Evolutionary conservation across 2,113 vertebrate species (phyloP), one percentile per base, ranked within the genome.

Genomic region (Bos indicus): DNA sequence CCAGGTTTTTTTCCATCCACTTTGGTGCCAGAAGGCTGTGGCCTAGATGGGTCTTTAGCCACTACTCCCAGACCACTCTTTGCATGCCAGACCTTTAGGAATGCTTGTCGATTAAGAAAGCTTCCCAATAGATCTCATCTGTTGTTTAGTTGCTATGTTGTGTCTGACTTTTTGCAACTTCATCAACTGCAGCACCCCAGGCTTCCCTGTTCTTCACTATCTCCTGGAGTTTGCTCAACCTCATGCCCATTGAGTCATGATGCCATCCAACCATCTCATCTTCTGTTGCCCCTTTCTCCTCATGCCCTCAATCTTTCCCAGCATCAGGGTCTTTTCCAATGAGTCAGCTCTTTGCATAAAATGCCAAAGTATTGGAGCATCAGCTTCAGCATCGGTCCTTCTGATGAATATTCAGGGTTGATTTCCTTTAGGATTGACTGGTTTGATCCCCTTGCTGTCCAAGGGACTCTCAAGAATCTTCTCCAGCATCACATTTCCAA

Each of bases 111-210:
- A 2, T 83, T 57, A 33, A 40, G 43, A 4, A 94, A 74, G 10
- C 84, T 84, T 15, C 6, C 48, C 25, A 11, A 28, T 1, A 77
- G 1, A 3, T 67, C 15, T 86, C 46, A 43, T 78, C 12, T 71
- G 77, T 40, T 40, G 67, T 74, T 74, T 25, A 25, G 21, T 43
- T 40, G 21, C 21, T 71, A 10, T 1, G 1, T 23, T 74, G 1
- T 74, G 21, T 43, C 21, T 7, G 23, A 43, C 36, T 25, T 11
- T 40, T 43, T 43, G 23, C 21, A 7, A 74, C 71, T 14, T 36
- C 21, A 74, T 43, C 5, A 12, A 74, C 36, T 26, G 36, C 0
- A 0, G 23, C 12, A 43, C 23, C 9, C 11, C 67, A 40, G 36
- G n/a, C 21, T 40, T 74, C 36, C 67, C 11, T 40, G 36, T 23